phyloP scores from a whole-genome alignment of 2,797 vertebrate genomes.

The Diceros bicornis region DNA sequence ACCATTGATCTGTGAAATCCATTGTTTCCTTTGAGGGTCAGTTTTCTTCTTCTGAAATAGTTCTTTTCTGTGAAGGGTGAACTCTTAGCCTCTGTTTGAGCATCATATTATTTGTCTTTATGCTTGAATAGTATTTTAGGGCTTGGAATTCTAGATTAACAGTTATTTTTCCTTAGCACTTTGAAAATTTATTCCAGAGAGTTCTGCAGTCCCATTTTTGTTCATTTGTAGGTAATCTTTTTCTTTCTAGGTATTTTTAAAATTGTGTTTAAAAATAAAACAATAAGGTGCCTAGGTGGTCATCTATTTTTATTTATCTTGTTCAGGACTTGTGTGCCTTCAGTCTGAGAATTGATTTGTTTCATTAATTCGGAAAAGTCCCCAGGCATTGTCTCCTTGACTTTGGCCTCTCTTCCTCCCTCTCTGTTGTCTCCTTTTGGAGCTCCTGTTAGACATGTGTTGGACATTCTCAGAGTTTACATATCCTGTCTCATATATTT shows the following conservation, averaged over 20 bases:
- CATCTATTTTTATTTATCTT: background rate
- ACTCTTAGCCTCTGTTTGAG: background rate
- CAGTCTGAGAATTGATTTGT: background rate
- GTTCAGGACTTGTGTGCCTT: background rate
- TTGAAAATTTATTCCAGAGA: constrained; percentile 17
- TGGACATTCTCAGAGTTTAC: background rate
- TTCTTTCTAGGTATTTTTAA: constrained; percentile 32
- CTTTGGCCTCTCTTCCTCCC: background rate
- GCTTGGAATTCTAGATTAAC: background rate
- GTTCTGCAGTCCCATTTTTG: background rate
- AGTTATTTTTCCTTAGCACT: background rate
- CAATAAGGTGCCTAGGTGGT: background rate
- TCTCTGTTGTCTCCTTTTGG: background rate
- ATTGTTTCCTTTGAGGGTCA: background rate
- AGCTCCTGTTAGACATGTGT: background rate
- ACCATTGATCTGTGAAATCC: background rate
- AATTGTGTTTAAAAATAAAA: background rate
- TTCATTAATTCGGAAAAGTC: background rate
- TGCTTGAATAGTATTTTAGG: background rate
- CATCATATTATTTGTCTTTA: background rate
- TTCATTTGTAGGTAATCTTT: constrained; percentile 38
- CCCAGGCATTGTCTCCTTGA: background rate
- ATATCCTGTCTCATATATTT: background rate
- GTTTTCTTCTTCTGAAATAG: constrained; percentile 18
- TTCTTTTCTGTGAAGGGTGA: constrained; percentile 11